Evolutionary conservation across 2,888 invertebrate species (phyloP), one percentile per base, ranked within the genome.

Genomic region (Brenthis ino): DNA sequence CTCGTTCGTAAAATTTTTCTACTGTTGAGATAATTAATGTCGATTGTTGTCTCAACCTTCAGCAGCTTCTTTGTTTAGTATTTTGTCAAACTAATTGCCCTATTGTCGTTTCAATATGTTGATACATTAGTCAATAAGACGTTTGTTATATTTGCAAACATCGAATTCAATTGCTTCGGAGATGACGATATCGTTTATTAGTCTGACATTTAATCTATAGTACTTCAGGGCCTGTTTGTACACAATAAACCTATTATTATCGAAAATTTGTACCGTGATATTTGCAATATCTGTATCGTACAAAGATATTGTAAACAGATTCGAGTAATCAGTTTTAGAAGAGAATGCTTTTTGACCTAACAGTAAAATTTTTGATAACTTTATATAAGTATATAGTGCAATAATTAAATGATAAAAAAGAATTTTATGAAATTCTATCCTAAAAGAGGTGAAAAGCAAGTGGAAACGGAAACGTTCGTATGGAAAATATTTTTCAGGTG

Each of bases 71-170:
- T 85, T 86, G 85, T 85, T 82, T 81, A 82, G 77, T 78, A 79
- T 85, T 83, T 84, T 84, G 79, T 83, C 82, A 80, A 79, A 68
- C 56, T 87, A 88, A 90, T 89, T 86, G 87, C 77, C 80, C 83
- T 82, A 88, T 88, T 89, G 88, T 86, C 78, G 77, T 81, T 81
- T 82, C 81, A 83, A 82, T 80, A 76, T 77, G 80, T 80, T 81
- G 77, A 79, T 81, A 79, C 77, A 82, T 82, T 82, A 80, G 76
- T 82, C 77, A 77, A 77, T 79, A 75, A 77, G 75, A 77, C 75
- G 70, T 71, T 73, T 74, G 71, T 71, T 74, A 76, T 76, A 76
- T 80, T 76, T 77, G 77, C 76, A 74, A 79, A 76, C 75, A 76
- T 76, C 65, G 65, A 72, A 74, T 74, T 76, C 72, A 77, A 77